Percentiles rank a stretch among this genome's conserved stretches.
phyloP scores from a whole-genome alignment of 2,888 invertebrate genomes.

The Brachyopa scutellaris region DNA sequence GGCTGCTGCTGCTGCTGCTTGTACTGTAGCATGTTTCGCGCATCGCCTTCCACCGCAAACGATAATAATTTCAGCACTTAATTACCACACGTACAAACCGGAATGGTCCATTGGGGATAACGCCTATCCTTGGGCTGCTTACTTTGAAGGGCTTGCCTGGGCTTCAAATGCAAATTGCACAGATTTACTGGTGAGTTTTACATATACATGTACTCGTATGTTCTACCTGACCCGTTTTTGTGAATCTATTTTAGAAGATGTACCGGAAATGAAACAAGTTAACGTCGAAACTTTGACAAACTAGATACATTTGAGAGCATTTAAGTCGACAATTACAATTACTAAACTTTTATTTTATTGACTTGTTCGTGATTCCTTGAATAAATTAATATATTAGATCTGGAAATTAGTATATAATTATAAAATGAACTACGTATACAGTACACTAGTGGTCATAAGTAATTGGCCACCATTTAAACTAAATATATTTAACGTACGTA shows the following conservation, averaged over 20 bases:
- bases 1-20: constrained; percentile 1
- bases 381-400: too few relatives aligned
- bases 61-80: constrained; percentile 65
- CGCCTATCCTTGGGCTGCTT: constrained; percentile 31
- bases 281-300: constrained; percentile 40
- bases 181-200: constrained; percentile 29
- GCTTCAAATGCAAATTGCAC: constrained; percentile 61
- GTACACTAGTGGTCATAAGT: too few relatives aligned
- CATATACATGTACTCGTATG: too few relatives aligned
- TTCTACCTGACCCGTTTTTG: constrained; percentile 7
- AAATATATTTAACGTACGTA: too few relatives aligned
- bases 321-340: too few relatives aligned
- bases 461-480: too few relatives aligned
- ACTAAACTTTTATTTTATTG: too few relatives aligned
- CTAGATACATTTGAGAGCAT: too few relatives aligned
- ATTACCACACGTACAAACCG: constrained; percentile 65
- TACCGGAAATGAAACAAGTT: constrained; percentile 50
- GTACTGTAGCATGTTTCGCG: constrained; percentile 31
- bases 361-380: too few relatives aligned
- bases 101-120: constrained; percentile 51
- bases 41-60: constrained; percentile 19
- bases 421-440: too few relatives aligned
- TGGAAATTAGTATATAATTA: too few relatives aligned
- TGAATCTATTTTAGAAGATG: constrained; percentile 29
- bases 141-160: constrained; percentile 43